Evolutionary conservation across 2,888 invertebrate genomes (phyloP).

Genomic region (Lasioglossum malachurum): DNA sequence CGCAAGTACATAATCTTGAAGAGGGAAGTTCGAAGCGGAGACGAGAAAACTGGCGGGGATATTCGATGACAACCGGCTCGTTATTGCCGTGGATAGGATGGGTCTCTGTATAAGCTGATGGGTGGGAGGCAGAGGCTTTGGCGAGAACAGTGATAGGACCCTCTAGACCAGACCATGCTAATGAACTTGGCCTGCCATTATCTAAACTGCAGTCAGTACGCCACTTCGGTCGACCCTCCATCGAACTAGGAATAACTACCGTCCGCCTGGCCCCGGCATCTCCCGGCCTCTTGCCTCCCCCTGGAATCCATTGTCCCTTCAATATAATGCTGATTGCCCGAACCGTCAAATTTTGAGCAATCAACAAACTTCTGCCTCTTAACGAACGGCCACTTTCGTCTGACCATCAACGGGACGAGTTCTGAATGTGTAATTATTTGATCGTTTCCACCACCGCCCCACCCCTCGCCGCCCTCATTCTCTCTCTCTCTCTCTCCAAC

Average conservation of each 20-base stretch:
- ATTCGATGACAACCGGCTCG: constrained; percentile 48
- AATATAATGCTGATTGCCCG: constrained; percentile 74
- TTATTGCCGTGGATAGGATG: constrained; percentile 36
- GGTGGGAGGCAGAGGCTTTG: constrained; percentile 44
- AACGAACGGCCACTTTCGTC: constrained; percentile 53
- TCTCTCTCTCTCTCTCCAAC: background rate
- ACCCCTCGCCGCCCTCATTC: background rate
- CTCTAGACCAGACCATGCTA: constrained; percentile 74
- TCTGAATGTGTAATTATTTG: constrained; percentile 47
- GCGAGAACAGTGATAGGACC: constrained; percentile 62
- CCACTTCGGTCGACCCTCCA: constrained; percentile 67
- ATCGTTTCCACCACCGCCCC: background rate
- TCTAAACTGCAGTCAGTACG: constrained; percentile 77
- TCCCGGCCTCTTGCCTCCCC: constrained; percentile 23
- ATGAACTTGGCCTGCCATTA: constrained; percentile 79
- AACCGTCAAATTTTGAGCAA: constrained; percentile 65
- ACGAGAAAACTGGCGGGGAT: constrained; percentile 14
- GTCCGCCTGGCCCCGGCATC: constrained; percentile 23
- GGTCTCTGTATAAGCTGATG: constrained; percentile 38
- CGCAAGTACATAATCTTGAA: background rate
- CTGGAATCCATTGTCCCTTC: constrained; percentile 60
- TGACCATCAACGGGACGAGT: constrained; percentile 37
- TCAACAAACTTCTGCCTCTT: constrained; percentile 59
- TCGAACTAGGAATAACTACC: constrained; percentile 73
- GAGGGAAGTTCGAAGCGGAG: background rate